Evolutionary conservation across 1,140 invertebrate genomes (phyloP).

Genomic region (Gryon sp.): DNA sequence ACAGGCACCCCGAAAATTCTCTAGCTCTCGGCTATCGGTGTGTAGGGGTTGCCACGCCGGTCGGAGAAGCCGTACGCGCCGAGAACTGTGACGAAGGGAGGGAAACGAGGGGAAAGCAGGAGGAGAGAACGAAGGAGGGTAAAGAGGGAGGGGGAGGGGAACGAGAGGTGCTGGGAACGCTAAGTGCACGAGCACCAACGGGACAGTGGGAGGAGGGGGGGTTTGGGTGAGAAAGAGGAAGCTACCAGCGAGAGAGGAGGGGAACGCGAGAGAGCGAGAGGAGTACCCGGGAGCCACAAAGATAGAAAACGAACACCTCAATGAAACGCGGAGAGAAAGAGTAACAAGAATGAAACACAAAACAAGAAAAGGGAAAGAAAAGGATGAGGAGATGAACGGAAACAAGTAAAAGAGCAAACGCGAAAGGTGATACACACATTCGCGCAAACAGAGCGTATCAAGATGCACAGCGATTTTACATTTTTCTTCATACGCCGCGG

Average conservation of each 20-base stretch:
- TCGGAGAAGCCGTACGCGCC: constrained; percentile 42
- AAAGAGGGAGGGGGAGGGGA: background rate
- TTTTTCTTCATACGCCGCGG: constrained; percentile 13
- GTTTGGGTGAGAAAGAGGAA: no score
- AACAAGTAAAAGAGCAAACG: constrained; percentile 32
- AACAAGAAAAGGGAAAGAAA: constrained; percentile 47
- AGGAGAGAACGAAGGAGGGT: background rate
- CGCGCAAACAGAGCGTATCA: constrained; percentile 53
- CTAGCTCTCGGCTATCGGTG: constrained; percentile 59
- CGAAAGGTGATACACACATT: constrained; percentile 51
- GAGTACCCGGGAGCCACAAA: constrained; percentile 39
- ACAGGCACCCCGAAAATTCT: constrained; percentile 75
- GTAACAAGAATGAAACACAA: constrained; percentile 26
- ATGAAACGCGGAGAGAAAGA: constrained; percentile 32
- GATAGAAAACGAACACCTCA: constrained; percentile 45
- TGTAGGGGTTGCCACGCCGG: constrained; percentile 50
- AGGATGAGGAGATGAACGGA: constrained; percentile 28
- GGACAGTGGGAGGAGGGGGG: background rate
- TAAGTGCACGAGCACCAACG: no score
- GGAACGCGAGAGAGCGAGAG: background rate
- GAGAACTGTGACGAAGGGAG: constrained; percentile 15
- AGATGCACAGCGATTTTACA: constrained; percentile 39
- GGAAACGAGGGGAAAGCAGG: background rate
- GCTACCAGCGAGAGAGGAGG: constrained; percentile 8
- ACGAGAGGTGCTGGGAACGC: background rate